Evolutionary conservation across 2,888 invertebrate genomes (phyloP), one percentile per base, ranked within the genome.

Genomic region (Amblyteles armatorius): DNA sequence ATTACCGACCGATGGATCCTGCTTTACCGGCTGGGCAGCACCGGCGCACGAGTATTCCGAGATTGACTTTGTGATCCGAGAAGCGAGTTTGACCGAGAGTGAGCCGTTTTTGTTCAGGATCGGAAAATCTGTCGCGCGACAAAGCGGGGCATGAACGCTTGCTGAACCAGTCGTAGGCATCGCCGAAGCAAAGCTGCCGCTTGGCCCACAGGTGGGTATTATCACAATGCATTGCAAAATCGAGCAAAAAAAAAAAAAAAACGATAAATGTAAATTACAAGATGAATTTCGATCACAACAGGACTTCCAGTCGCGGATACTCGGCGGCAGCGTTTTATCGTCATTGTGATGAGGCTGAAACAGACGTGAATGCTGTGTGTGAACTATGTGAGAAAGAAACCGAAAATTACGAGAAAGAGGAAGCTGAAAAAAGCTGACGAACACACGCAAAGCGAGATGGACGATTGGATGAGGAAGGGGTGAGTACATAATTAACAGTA

Each of bases 281-380:
- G 40, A 78, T 13, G n/a, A 67, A 29, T 68, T 57, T 88, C 11
- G 48, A 40, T 16, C 6, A 44, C 55, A 11, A 33, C 76, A 95
- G 98, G 88, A 98, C 98, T 0, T 98, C 98, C 11, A 96, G 96
- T 52, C 98, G 98, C 94, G 98, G 98, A 48, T 98, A 95, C 94
- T 97, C 97, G 0, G 98, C 98, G 3, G 96, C 97, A 40, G 96
- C 98, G 11, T 99, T 99, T 94, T 98, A 99, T 94, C 95, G 97
- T 86, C 97, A 97, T 92, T 98, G 98, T 93, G 98, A 98, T 94
- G 97, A 97, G 5, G 94, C 22, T 9, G 19, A 55, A 22, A 22
- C 9, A 11, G 11, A 55, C 22, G 55, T 9, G 55, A 55, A 55
- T 11, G 55, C 3, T 55, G 55, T 40, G 22, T 11, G 22, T 26